These are phyloP conservation scores for Nothocercus julius DNA, from an alignment of 2,113 vertebrate genomes.

Conservation along the genomic window DNA sequence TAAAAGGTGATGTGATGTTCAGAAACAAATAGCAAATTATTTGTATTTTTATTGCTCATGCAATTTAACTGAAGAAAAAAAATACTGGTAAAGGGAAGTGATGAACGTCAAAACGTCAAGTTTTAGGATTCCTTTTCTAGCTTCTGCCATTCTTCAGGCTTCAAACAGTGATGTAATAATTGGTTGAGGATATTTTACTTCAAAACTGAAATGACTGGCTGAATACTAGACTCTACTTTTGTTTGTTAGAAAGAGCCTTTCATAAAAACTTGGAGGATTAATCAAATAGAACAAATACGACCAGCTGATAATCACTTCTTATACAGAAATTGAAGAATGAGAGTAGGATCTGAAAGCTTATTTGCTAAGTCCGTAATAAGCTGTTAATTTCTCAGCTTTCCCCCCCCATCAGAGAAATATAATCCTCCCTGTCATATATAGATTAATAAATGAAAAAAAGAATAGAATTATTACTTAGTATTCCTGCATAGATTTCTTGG, in stretches of 20 bases:
- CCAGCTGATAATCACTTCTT: background rate
- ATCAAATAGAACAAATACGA: background rate
- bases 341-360: no score
- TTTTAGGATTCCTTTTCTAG: background rate
- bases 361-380: background rate
- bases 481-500: background rate
- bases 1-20: background rate
- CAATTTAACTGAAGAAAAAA: background rate
- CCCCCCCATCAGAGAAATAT: background rate
- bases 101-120: background rate
- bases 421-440: slow-evolving; percentile 23
- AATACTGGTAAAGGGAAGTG: background rate
- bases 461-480: background rate
- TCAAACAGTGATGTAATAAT: background rate
- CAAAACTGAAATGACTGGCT: background rate
- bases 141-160: background rate
- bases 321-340: background rate
- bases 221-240: background rate
- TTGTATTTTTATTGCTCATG: background rate
- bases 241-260: background rate
- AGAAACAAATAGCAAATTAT: background rate
- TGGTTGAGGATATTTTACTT: background rate
- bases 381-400: slow-evolving; percentile 21
- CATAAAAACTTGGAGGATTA: background rate
- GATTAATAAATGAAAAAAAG: slow-evolving; percentile 13